Evolutionary conservation across 2,888 invertebrate species (phyloP).

Genomic region (Hemistola chrysoprasaria): DNA sequence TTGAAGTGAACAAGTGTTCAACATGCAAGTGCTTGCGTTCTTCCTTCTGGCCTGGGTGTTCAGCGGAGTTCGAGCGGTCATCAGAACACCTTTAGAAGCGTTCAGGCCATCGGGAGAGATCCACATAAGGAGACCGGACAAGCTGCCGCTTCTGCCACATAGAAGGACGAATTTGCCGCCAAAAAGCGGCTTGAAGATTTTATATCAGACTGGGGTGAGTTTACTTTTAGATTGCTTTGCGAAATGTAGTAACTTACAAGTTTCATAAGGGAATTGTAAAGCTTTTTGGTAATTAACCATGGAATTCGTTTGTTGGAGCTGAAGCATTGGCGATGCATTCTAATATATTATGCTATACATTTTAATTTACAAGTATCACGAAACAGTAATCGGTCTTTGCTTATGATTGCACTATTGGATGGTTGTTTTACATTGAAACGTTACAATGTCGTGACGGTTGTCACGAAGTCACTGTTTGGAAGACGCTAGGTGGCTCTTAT

Average conservation of each 20-base stretch:
- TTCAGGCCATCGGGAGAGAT: constrained; percentile 75
- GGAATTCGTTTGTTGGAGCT: too few species aligned
- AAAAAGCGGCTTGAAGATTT: constrained; percentile 82
- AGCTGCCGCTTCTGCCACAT: constrained; percentile 66
- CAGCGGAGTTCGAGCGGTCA: constrained; percentile 63
- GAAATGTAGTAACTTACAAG: neutral
- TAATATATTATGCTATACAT: constrained; percentile 12
- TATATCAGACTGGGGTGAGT: constrained; percentile 90
- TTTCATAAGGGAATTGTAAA: too few species aligned
- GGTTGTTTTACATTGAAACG: constrained; percentile 35
- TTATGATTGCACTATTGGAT: constrained; percentile 35
- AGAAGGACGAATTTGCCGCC: constrained; percentile 76
- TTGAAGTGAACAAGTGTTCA: constrained; percentile 35
- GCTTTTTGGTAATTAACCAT: too few species aligned
- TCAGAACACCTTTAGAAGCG: constrained; percentile 81
- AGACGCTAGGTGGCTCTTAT: constrained; percentile 31
- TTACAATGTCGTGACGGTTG: constrained; percentile 45
- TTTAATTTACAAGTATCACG: constrained; percentile 13
- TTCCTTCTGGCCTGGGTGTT: constrained; percentile 63
- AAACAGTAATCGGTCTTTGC: constrained; percentile 20
- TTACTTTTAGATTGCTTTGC: constrained; percentile 10
- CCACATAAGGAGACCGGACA: constrained; percentile 74
- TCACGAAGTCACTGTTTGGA: constrained; percentile 39
- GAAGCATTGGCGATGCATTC: constrained; percentile 3
- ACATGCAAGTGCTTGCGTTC: constrained; percentile 70